Conservation (phyloP, 2,113 vertebrate genomes). For the Symphodus melops region DNA sequence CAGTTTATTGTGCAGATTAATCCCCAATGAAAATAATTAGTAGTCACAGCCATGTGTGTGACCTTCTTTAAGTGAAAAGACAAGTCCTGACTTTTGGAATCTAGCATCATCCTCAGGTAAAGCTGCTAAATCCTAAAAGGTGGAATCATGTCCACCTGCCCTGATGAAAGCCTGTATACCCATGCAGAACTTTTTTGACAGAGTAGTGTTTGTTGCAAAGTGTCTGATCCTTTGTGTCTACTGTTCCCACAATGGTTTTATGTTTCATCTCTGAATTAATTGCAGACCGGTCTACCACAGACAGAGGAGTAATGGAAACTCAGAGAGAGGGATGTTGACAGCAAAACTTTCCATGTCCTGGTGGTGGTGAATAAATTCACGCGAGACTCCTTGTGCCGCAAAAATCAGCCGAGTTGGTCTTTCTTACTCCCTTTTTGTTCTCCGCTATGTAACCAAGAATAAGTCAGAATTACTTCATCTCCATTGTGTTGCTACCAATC, state of each 20-base stretch:
- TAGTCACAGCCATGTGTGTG: no score
- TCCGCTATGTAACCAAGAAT: slow-evolving; percentile 32
- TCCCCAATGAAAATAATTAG: no score
- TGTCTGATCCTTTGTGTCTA: slow-evolving; percentile 15
- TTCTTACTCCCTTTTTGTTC: slow-evolving; percentile 2
- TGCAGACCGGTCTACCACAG: slow-evolving; percentile 51
- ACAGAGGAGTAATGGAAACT: slow-evolving; percentile 67
- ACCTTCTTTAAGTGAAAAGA: not conserved
- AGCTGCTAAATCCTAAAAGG: slow-evolving; percentile 2
- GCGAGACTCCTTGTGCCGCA: slow-evolving; percentile 68
- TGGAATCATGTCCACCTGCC: not conserved
- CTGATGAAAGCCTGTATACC: slow-evolving; percentile 17
- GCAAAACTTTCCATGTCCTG: slow-evolving; percentile 58
- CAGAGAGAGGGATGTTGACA: slow-evolving; percentile 45
- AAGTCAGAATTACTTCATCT: slow-evolving; percentile 47
- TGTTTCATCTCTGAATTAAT: slow-evolving; percentile 58
- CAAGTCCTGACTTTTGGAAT: not conserved
- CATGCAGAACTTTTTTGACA: no score
- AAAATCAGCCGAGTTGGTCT: slow-evolving; percentile 3
- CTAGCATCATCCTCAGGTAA: slow-evolving; percentile 2
- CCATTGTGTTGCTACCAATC: not conserved
- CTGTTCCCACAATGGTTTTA: slow-evolving; percentile 40
- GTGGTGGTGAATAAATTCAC: slow-evolving; percentile 44
- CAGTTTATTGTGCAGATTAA: no score
- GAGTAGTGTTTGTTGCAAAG: no score